Conservation (phyloP, 2,888 invertebrate species). For the Exocentrus adspersus region DNA sequence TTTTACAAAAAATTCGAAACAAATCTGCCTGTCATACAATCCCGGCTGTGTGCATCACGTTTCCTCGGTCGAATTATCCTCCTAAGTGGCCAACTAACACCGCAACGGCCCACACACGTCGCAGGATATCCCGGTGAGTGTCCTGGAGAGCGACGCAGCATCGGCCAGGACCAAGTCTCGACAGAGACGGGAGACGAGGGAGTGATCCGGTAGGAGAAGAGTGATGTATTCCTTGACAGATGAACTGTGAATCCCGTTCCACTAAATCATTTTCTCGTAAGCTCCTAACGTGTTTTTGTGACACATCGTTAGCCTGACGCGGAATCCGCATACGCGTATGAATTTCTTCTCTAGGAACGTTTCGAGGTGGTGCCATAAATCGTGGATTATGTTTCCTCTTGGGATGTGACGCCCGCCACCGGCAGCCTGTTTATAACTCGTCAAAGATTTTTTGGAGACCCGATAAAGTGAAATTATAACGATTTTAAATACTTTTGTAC, state of each 20-base stretch:
- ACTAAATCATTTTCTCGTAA: constrained; percentile 62
- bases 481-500: too few species aligned
- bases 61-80: neutral
- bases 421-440: too few species aligned
- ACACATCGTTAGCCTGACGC: constrained; percentile 52
- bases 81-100: neutral
- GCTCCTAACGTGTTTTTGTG: constrained; percentile 52
- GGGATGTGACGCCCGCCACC: too few species aligned
- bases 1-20: neutral
- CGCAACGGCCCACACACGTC: constrained; percentile 42
- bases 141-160: constrained; percentile 22
- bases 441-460: too few species aligned
- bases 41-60: neutral
- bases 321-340: constrained; percentile 51
- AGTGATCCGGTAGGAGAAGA: constrained; percentile 50
- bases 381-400: neutral
- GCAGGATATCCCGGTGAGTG: constrained; percentile 3
- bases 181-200: constrained; percentile 34
- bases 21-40: neutral
- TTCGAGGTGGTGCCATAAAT: neutral
- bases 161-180: constrained; percentile 11
- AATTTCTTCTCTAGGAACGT: constrained; percentile 25
- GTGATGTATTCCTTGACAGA: constrained; percentile 59
- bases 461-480: too few species aligned
- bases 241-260: constrained; percentile 63